Evolutionary conservation across 2,797 vertebrate genomes (phyloP).

Genomic region (Chiroxiphia lanceolata): DNA sequence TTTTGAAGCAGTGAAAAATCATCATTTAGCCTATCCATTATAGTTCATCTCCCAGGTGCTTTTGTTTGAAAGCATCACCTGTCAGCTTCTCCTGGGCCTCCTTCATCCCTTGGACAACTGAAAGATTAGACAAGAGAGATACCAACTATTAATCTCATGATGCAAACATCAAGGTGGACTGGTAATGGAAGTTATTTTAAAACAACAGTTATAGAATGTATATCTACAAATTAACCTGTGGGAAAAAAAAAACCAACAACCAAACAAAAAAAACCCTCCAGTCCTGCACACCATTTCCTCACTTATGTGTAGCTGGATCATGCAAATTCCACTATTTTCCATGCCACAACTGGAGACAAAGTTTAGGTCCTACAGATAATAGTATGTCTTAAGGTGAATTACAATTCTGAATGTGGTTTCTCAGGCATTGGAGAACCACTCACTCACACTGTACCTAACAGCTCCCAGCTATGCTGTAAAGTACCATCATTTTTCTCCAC

Average conservation of each 20-base stretch:
- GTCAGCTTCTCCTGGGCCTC: slow-evolving; percentile 95
- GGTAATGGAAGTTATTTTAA: not conserved
- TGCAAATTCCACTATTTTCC: not conserved
- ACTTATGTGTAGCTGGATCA: not conserved
- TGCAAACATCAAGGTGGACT: not conserved
- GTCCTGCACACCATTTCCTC: not conserved
- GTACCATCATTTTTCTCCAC: not conserved
- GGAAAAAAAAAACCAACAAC: not conserved
- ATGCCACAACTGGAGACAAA: not conserved
- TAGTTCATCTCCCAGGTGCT: slow-evolving; percentile 83
- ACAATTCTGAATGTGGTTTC: not conserved
- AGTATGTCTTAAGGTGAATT: not conserved
- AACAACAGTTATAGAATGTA: not conserved
- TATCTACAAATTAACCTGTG: not conserved
- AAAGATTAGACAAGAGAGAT: not conserved
- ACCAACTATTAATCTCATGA: not conserved
- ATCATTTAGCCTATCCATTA: slow-evolving; percentile 47
- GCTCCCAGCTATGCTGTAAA: not conserved
- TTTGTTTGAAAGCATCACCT: slow-evolving; percentile 86
- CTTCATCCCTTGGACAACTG: slow-evolving; percentile 93
- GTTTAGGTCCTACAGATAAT: not conserved
- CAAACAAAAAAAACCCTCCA: not conserved
- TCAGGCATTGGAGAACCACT: not conserved
- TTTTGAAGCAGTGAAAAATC: not conserved
- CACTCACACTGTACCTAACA: not conserved